Evolutionary conservation across 1,140 invertebrate species (phyloP).

Genomic region (Samia ricini): DNA sequence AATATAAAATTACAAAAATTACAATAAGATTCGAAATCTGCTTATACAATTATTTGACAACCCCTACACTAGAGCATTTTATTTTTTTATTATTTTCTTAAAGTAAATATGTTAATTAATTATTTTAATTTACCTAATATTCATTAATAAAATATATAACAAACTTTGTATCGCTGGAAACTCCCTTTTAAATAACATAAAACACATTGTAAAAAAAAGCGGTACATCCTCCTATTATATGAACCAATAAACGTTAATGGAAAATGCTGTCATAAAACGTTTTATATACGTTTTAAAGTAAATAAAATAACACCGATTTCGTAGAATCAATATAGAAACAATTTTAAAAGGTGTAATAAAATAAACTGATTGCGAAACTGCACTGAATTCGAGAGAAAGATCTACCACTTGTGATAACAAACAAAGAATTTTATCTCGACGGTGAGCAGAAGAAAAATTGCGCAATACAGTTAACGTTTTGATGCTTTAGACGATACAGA

Average conservation of each 20-base stretch:
- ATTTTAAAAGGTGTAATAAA: slow-evolving; percentile 5
- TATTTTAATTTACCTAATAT: not conserved
- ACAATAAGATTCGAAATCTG: too few relatives aligned
- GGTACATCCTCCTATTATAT: slow-evolving; percentile 16
- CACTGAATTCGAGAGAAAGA: slow-evolving; percentile 5
- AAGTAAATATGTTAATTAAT: not conserved
- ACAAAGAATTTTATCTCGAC: slow-evolving; percentile 6
- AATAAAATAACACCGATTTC: slow-evolving; percentile 8
- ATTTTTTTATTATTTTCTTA: too few relatives aligned
- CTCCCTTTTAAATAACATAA: not conserved
- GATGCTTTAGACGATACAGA: slow-evolving; percentile 9
- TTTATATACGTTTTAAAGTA: slow-evolving; percentile 4
- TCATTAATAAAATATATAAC: not conserved
- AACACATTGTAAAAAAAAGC: slow-evolving; percentile 15
- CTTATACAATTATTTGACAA: too few relatives aligned
- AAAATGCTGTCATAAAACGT: slow-evolving; percentile 9
- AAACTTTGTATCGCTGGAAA: not conserved
- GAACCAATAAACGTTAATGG: not conserved
- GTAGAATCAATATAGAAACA: slow-evolving; percentile 11
- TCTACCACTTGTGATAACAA: slow-evolving; percentile 5
- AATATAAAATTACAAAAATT: too few relatives aligned
- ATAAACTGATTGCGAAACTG: slow-evolving; percentile 3
- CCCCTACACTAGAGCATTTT: too few relatives aligned
- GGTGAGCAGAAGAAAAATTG: slow-evolving; percentile 21
- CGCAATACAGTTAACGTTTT: slow-evolving; percentile 18